These are phyloP conservation scores for Podiceps cristatus DNA, from an alignment of 2,113 vertebrate species.

Conservation along the genomic window DNA sequence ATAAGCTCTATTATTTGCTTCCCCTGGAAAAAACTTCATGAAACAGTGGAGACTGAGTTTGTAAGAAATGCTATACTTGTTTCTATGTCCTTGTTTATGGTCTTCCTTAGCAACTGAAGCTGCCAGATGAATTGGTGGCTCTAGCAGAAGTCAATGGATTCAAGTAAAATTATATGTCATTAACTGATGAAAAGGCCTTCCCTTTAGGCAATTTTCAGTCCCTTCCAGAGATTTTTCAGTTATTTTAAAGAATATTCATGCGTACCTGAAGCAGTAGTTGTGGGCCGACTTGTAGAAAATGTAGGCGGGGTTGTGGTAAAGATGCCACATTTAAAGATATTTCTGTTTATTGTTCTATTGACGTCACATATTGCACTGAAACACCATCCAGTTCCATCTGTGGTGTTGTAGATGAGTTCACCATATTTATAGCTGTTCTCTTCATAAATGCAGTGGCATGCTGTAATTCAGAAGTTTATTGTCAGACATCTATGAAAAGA, in stretches of 20 bases:
- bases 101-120: neutral
- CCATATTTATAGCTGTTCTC: constrained; percentile 60
- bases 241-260: neutral
- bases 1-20: neutral
- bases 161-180: neutral
- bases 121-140: neutral
- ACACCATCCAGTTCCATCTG: constrained; percentile 80
- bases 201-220: neutral
- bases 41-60: neutral
- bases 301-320: neutral
- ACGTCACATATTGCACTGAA: constrained; percentile 69
- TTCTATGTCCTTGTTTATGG: neutral
- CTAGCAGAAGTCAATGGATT: neutral
- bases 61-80: neutral
- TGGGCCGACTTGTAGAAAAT: constrained; percentile 1
- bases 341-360: constrained; percentile 73
- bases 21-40: neutral
- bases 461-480: constrained; percentile 49
- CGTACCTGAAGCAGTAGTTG: constrained; percentile 49
- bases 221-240: neutral
- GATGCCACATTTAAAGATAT: constrained; percentile 24
- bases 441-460: constrained; percentile 77
- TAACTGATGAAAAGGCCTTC: neutral
- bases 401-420: constrained; percentile 79
- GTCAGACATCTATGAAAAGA: neutral